Evolutionary conservation across 2,888 invertebrate species (phyloP).

Genomic region (Drosophila pseudotalamancana): DNA sequence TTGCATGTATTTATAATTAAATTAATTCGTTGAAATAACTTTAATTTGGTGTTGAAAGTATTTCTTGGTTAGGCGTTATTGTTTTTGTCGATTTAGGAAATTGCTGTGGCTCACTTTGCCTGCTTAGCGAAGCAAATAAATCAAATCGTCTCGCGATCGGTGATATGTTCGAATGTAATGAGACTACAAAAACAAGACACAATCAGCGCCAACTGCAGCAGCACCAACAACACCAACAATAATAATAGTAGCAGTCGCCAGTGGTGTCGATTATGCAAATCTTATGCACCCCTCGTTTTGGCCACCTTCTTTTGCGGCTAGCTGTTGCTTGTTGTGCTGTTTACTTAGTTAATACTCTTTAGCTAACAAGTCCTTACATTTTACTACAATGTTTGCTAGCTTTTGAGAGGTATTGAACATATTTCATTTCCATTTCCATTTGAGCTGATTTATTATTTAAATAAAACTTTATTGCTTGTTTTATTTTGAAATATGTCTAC

Average conservation of each 20-base stretch:
- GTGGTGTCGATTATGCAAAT: conserved; percentile 71
- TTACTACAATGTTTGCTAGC: neutral
- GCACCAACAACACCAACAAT: conserved; percentile 19
- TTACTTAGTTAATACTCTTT: conserved; percentile 22
- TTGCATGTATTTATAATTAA: conserved; percentile 67
- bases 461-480: no score
- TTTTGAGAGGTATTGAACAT: no score
- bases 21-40: conserved; percentile 68
- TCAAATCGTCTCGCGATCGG: conserved; percentile 62
- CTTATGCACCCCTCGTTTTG: conserved; percentile 29
- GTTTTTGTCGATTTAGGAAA: conserved; percentile 68
- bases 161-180: conserved; percentile 79
- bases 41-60: conserved; percentile 73
- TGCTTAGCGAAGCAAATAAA: conserved; percentile 75
- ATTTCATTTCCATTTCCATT: no score
- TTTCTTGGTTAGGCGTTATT: conserved; percentile 55
- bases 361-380: no score
- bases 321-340: conserved; percentile 10
- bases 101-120: conserved; percentile 59
- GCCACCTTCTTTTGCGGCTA: conserved; percentile 25
- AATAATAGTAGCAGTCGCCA: conserved; percentile 19
- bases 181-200: conserved; percentile 57
- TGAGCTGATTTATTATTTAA: no score
- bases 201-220: conserved; percentile 43
- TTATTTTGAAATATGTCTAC: no score